Base-by-base conservation (phyloP, 1,140 invertebrate genomes). In the Drosophila arizonae region DNA sequence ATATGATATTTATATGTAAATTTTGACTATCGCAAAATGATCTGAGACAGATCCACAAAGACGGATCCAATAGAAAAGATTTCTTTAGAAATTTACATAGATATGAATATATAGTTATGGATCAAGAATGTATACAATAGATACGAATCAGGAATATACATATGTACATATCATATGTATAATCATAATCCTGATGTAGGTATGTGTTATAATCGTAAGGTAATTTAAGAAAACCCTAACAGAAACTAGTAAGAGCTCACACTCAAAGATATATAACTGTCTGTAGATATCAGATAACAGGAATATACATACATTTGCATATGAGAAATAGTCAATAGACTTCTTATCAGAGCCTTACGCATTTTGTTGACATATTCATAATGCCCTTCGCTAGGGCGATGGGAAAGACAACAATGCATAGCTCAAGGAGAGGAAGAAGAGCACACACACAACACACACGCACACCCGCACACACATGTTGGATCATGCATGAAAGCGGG, bases 401-500 rank as follows among this genome's bases (percentile, higher is more conserved):
- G 41, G 39, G 13, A 58, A 45, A 30, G 41, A 17, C 15, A 65
- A 48, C 43, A 56, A 46, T 52, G 62, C 48, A 52, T 21, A 54
- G 50, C n/a, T 45, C 8, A 33, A 30, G 11, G 8, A 33, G 15
- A 33, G 11, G 11, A 46, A 60, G 36, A 52, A 70, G 69, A 21
- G 57, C 39, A 60, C 55, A 55, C 43, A 48, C 43, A 50, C 51
- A 55, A 6, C 33, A 33, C 8, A 9, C 33, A 21, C 5, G 61
- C 26, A 55, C 28, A 63, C 46, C 36, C 30, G 46, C 60, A 68
- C 33, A 60, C 70, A 72, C 70, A 72, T 73, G 71, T 73, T 73
- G 71, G 71, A 73, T 73, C 71, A 57, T 50, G 65, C 71, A 73
- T 73, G 45, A 73, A 73, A 73, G 71, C 71, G 52, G 36, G 58